Base-by-base conservation (phyloP, 64 coral and sea anemone species). In the Actinia tenebrosa region DNA sequence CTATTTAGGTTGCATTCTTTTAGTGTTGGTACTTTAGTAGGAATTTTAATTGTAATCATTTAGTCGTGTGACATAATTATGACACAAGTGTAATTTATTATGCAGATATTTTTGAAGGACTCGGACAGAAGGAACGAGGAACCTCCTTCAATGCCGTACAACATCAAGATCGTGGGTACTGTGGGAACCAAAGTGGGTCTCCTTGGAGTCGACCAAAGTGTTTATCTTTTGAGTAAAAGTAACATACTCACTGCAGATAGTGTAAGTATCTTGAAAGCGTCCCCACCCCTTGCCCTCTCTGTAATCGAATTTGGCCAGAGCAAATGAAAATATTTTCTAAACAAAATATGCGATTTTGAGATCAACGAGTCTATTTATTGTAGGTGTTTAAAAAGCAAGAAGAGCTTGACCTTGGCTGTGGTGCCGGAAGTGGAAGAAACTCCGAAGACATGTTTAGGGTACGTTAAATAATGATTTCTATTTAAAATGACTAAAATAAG, bases 321-420 rank as follows among this genome's bases (percentile, higher is more conserved):
- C 61, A 64, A 11, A 22, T 6, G 18, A n/a, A 64, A 64, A 17
- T 19, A 22, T 6, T 2, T 19, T 64, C 61, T 3, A 20, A 37
- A 37, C 30, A 37, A 37, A 37, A 37, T 5, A 50, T 50, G 47
- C 3, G 3, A 66, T 66, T 66, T 66, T 66, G n/a, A 58, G 56
- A 23, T 66, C 22, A 66, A 23, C 19, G 22, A 66, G 7, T 23
- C 22, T 23, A n/a, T n/a, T 13, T 54, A 25, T 71, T 27, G 26
- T 54, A 98, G 96, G 91, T 94, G 16, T 98, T 92, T 58, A 61
- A 92, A 18, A 83, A 85, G 64, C 78, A 89, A 15, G 90, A 98
- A 47, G 47, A 78, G 14, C 90, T 95, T 46, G 96, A 98, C 54
- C 93, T 98, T 50, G 96, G 96, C n/a, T 98, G 96, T 88, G 96